A percentile compares a stretch with the other conserved stretches of the same genome.
phyloP scores from a whole-genome alignment of 2,797 vertebrate species.

The Myotis findleyi region DNA sequence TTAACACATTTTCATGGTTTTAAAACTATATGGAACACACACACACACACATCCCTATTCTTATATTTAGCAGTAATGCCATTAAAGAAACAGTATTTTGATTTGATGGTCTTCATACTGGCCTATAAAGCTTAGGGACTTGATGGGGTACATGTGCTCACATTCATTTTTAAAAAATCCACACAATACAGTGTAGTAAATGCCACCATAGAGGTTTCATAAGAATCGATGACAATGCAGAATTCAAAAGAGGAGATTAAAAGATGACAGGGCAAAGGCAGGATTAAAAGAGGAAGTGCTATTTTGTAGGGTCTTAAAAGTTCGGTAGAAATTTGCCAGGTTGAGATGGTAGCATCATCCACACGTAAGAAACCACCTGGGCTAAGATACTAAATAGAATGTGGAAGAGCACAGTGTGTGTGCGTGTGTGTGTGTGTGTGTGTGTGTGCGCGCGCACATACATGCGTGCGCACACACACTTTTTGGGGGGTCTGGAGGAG shows the following conservation, averaged over 20 bases:
- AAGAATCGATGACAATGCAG: background rate
- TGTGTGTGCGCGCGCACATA: fast-evolving
- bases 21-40: background rate
- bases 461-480: background rate
- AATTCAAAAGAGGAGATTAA: background rate
- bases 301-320: background rate
- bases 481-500: background rate
- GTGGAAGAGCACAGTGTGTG: fast-evolving
- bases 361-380: background rate
- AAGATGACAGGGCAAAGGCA: background rate
- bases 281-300: background rate
- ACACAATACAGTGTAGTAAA: background rate
- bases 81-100: background rate
- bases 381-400: background rate
- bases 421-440: no score
- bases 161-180: background rate
- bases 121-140: background rate
- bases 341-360: background rate
- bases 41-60: background rate
- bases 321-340: background rate
- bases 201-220: background rate
- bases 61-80: background rate
- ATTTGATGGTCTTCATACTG: background rate
- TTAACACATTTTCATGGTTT: background rate
- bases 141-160: background rate